Evolutionary conservation across 2,888 invertebrate genomes (phyloP).

Genomic region (Platycnemis pennipes): DNA sequence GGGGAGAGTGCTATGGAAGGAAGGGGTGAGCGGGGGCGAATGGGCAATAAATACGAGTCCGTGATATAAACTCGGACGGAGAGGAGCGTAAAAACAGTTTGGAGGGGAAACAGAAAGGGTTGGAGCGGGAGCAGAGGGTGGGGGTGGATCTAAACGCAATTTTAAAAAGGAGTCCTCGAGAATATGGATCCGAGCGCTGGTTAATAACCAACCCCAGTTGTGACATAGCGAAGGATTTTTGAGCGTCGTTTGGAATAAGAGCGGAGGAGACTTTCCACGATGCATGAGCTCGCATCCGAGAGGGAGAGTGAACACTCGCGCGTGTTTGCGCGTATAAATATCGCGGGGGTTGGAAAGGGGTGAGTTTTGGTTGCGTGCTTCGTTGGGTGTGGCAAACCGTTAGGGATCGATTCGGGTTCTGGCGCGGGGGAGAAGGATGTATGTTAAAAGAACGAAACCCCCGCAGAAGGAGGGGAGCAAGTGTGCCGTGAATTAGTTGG

Average conservation of each 20-base stretch:
- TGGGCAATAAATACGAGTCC: constrained; percentile 15
- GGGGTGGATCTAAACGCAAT: neutral
- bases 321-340: neutral
- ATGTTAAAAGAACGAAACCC: neutral
- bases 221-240: too few relatives aligned
- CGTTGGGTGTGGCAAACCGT: constrained; percentile 58
- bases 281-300: neutral
- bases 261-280: neutral
- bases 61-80: neutral
- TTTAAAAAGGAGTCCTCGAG: neutral
- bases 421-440: constrained; percentile 16
- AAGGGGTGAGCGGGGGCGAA: neutral
- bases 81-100: neutral
- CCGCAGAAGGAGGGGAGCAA: neutral
- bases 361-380: constrained; percentile 56
- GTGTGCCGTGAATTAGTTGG: constrained; percentile 53
- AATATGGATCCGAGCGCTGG: neutral
- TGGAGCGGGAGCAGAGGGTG: neutral
- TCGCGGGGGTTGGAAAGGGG: neutral
- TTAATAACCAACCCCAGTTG: neutral
- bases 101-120: neutral
- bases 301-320: neutral
- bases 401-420: constrained; percentile 57
- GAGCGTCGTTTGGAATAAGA: neutral
- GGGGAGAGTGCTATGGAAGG: neutral